phyloP scores from a whole-genome alignment of 2,797 vertebrate genomes.

The Sebastes umbrosus region DNA sequence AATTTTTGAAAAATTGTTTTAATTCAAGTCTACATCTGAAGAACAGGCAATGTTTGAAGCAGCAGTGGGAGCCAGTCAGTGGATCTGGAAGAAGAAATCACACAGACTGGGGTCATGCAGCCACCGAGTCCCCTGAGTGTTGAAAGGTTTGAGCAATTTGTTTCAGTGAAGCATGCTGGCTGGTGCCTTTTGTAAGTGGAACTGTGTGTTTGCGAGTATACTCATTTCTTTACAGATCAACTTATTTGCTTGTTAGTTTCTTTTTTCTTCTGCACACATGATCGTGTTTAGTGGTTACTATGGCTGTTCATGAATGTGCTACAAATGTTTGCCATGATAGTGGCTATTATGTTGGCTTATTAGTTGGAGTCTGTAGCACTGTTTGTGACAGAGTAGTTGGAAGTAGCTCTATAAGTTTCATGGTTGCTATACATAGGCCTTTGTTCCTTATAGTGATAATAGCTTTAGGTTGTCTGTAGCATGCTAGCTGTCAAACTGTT shows the following conservation, averaged over 20 bases:
- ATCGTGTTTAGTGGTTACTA: not conserved
- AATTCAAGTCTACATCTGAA: not conserved
- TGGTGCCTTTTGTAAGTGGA: not conserved
- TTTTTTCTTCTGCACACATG: not conserved
- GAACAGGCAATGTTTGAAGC: not conserved
- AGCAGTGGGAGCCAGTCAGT: not conserved
- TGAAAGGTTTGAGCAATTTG: slow-evolving; percentile 2
- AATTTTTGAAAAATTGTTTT: not conserved
- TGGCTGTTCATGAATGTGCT: not conserved
- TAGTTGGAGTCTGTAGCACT: not conserved
- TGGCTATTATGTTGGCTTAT: not conserved
- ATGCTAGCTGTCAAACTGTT: not conserved
- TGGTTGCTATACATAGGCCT: not conserved
- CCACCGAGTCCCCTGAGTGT: not conserved
- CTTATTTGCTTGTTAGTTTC: not conserved
- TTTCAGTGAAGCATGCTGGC: not conserved
- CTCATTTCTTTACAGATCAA: not conserved
- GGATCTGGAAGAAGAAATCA: not conserved
- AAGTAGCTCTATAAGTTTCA: not conserved
- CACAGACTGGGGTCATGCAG: not conserved
- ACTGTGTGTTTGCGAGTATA: not conserved
- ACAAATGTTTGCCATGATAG: not conserved
- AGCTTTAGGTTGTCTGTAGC: not conserved
- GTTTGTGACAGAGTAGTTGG: not conserved
- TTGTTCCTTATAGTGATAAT: not conserved